Percentiles rank a stretch among this genome's conserved stretches.
Conservation (phyloP, 1,140 invertebrate species). For the Drosophila triauraria region DNA sequence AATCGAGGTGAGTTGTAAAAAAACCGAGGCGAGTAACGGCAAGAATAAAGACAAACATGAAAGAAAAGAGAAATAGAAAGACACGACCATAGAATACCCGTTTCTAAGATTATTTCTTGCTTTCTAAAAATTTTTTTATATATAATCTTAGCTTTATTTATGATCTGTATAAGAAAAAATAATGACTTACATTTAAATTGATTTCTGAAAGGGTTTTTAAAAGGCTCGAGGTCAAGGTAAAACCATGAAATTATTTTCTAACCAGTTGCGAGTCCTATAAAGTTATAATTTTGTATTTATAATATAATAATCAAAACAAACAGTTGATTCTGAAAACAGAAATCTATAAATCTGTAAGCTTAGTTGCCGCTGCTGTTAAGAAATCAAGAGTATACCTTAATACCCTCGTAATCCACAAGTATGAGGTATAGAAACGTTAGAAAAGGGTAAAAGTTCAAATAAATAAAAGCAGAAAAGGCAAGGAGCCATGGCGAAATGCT, state of each 20-base stretch:
- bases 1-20: constrained; percentile 75
- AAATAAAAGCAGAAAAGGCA: constrained; percentile 58
- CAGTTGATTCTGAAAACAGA: neutral
- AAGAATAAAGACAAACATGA: constrained; percentile 20
- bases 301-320: no score
- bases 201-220: no score
- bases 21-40: constrained; percentile 32
- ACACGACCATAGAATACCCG: neutral
- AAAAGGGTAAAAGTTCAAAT: constrained; percentile 68
- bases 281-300: no score
- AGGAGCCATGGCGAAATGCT: constrained; percentile 50
- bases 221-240: neutral
- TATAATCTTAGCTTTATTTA: no score
- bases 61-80: neutral
- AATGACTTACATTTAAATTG: no score
- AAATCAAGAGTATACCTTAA: neutral
- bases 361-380: neutral
- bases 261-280: no score
- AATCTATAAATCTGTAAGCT: neutral
- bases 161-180: no score
- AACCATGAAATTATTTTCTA: no score
- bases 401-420: neutral
- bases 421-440: neutral
- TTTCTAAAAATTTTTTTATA: no score
- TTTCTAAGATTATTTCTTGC: neutral